Percentiles rank a stretch among this genome's conserved stretches.
Evolutionary conservation across 2,888 invertebrate species (phyloP).

Genomic region (Troides helena): DNA sequence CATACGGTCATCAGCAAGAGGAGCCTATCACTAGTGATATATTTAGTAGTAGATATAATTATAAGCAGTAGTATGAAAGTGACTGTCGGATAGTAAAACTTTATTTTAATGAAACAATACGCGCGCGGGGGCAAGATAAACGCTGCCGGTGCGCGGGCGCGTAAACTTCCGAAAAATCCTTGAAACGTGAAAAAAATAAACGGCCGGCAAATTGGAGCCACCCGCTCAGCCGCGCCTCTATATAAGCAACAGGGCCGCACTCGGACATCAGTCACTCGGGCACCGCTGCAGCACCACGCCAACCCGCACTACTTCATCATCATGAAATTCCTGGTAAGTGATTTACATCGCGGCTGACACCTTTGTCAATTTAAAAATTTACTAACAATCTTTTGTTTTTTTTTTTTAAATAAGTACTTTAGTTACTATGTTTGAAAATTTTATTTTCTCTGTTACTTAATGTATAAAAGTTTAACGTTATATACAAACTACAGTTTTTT

Average conservation of each 20-base stretch:
- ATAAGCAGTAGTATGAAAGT: too few species aligned
- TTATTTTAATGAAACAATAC: not conserved
- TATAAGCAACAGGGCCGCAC: conserved; percentile 48
- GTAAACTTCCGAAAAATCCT: conserved; percentile 42
- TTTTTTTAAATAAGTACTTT: too few species aligned
- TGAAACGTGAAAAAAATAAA: conserved; percentile 44
- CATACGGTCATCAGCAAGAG: too few species aligned
- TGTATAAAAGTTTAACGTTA: too few species aligned
- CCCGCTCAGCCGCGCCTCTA: conserved; percentile 39
- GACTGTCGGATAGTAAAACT: too few species aligned
- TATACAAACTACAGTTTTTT: too few species aligned
- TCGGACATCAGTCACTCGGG: conserved; percentile 53
- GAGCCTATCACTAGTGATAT: too few species aligned
- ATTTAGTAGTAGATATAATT: too few species aligned
- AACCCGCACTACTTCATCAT: conserved; percentile 36
- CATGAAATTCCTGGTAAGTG: conserved; percentile 70
- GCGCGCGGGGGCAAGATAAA: not conserved
- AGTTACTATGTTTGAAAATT: too few species aligned
- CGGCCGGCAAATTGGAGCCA: conserved; percentile 40
- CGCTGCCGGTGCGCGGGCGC: not conserved
- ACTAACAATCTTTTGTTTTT: too few species aligned
- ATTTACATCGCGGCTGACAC: conserved; percentile 4
- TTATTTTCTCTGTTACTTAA: too few species aligned
- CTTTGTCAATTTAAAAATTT: too few species aligned
- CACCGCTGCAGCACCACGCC: conserved; percentile 39